Base-by-base conservation (phyloP, 2,113 vertebrate genomes). In the Drymodes brunneopygia region DNA sequence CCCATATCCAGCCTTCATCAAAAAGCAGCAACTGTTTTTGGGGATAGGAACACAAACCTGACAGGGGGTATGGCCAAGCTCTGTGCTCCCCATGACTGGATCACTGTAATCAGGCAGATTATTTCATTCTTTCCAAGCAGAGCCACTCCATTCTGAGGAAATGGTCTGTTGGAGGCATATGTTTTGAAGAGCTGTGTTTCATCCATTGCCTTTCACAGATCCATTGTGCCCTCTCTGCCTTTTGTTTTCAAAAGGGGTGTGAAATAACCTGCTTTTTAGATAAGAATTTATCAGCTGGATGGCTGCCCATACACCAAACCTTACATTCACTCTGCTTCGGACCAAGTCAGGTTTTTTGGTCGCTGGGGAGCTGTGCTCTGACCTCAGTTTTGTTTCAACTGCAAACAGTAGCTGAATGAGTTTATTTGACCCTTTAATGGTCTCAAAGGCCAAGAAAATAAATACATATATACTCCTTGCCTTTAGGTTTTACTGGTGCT, bases 341-440 rank as follows among this genome's bases (percentile, higher is more conserved):
- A 70, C 21, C 40, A 81, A 25, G 33, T 72, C 51, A 91, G 38
- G 27, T 22, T 57, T 84, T 92, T 69, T 71, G 36, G 67, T 84
- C 77, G 3, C 42, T 72, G 65, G 62, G 66, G 82, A 96, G 71
- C 42, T 93, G 36, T 74, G 73, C 53, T 90, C 38, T 95, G 79
- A 82, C 86, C 75, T 94, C 78, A 65, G 53, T 88, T 92, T 91
- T 94, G 81, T 90, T 95, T 85, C 92, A 85, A 72, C 25, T 90
- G 47, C 81, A 88, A 94, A 95, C 65, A 94, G 88, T 79, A 94
- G 62, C 72, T 86, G 75, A 88, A 44, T 82, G 44, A 93, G 81
- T 93, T 96, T 94, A 65, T 91, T 83, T 94, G 86, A 67, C 78
- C 75, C 51, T 38, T 11, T 31, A 82, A 72, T 28, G 24, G 38